phyloP scores from a whole-genome alignment of 2,797 vertebrate genomes.

The Brachymystax lenok region DNA sequence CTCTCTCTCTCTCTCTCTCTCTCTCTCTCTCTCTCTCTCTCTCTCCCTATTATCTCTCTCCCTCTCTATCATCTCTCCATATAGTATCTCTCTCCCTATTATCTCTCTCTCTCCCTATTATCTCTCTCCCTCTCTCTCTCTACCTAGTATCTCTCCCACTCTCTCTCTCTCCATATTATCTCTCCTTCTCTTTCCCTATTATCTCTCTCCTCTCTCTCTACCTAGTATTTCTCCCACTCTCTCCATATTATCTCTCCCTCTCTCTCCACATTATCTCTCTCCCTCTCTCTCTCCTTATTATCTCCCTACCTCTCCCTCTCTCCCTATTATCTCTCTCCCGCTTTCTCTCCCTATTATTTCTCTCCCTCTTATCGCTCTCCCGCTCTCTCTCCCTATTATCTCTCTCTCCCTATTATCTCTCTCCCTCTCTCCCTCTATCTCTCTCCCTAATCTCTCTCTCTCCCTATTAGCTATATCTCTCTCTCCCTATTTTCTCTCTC shows the following conservation, averaged over 20 bases:
- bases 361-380: neutral
- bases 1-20: conserved; percentile 17
- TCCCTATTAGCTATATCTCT: neutral
- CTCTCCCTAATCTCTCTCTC: too few species aligned
- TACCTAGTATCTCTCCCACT: too few species aligned
- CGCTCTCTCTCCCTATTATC: neutral
- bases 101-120: too few species aligned
- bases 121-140: too few species aligned
- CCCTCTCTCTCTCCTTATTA: neutral
- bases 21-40: neutral
- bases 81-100: too few species aligned
- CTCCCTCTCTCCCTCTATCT: too few species aligned
- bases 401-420: conserved; percentile 26
- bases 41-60: conserved; percentile 18
- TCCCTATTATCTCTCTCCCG: neutral
- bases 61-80: too few species aligned
- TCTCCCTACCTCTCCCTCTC: neutral
- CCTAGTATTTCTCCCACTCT: neutral
- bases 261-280: neutral
- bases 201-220: neutral
- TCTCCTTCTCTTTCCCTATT: neutral
- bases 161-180: too few species aligned
- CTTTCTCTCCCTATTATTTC: conserved; percentile 21
- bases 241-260: neutral
- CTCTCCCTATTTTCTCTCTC: neutral